A percentile compares a stretch with the other conserved stretches of the same genome.
These are phyloP conservation scores for Calidris pugnax DNA, from an alignment of 2,113 vertebrate genomes.

Conservation along the genomic window DNA sequence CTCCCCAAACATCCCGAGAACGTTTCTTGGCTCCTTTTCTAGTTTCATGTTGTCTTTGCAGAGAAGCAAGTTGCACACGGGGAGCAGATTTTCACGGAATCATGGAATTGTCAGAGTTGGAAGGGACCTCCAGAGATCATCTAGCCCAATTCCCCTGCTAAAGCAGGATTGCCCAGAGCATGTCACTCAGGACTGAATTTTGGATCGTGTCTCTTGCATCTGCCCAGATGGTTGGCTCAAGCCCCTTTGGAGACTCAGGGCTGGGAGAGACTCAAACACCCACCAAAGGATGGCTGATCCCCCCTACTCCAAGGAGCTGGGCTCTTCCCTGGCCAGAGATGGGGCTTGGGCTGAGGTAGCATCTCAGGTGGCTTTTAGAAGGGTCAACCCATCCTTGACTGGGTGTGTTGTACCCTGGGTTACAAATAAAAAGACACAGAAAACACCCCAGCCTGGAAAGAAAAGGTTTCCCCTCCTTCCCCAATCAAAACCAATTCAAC, in stretches of 20 bases:
- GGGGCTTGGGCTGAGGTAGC: too few species aligned
- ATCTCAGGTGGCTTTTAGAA: background rate
- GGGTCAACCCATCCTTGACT: background rate
- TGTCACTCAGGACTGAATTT: background rate
- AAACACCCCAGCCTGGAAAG: background rate
- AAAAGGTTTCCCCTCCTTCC: background rate
- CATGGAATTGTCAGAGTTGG: too few species aligned
- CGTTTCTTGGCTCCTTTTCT: background rate
- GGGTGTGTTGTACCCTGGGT: too few species aligned
- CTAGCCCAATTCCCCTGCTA: too few species aligned
- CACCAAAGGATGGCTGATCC: rapidly evolving
- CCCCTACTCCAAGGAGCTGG: rapidly evolving
- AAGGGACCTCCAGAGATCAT: too few species aligned
- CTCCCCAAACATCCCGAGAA: background rate
- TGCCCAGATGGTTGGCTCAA: background rate
- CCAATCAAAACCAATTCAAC: background rate
- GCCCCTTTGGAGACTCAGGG: background rate
- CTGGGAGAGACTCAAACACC: background rate
- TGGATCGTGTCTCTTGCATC: background rate
- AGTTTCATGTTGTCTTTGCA: background rate
- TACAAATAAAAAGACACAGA: background rate
- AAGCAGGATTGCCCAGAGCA: too few species aligned
- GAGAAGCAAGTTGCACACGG: too few species aligned
- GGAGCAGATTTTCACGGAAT: background rate
- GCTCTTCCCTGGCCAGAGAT: background rate